These are phyloP conservation scores for Metopolophium dirhodum DNA, from an alignment of 1,140 invertebrate species.

Conservation along the genomic window DNA sequence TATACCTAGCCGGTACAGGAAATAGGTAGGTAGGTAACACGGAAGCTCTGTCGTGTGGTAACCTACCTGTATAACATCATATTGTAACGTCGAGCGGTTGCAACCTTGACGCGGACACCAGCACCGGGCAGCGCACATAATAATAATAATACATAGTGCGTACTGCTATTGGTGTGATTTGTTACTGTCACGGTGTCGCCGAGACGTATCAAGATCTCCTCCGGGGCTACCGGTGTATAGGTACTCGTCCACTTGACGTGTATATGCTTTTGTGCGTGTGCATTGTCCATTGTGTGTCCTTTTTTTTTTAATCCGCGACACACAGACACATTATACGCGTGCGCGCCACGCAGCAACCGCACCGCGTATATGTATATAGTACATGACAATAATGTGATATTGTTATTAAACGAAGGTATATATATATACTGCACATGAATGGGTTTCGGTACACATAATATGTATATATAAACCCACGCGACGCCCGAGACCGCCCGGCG, in stretches of 20 bases:
- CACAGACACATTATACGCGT: neutral
- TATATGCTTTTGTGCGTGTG: neutral
- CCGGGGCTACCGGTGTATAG: conserved; percentile 42
- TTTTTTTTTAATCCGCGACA: conserved; percentile 32
- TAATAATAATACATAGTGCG: neutral
- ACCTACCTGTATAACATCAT: neutral
- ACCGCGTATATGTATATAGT: neutral
- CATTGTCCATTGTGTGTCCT: conserved; percentile 32
- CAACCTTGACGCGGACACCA: neutral
- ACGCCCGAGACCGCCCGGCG: conserved; percentile 55
- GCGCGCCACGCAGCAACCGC: neutral
- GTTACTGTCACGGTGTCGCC: conserved; percentile 50
- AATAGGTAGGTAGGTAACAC: neutral
- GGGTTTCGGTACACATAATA: neutral
- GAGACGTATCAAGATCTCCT: conserved; percentile 41
- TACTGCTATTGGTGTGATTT: conserved; percentile 30
- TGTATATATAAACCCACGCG: conserved; percentile 39
- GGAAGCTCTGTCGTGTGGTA: conserved; percentile 15
- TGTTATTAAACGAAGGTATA: neutral
- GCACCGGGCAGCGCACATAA: neutral
- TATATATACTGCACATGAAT: neutral
- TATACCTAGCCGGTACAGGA: neutral
- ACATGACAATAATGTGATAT: neutral
- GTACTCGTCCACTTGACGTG: neutral
- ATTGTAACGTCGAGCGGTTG: neutral